These are phyloP conservation scores for Menidia menidia DNA, from an alignment of 2,797 vertebrate species.

Conservation along the genomic window DNA sequence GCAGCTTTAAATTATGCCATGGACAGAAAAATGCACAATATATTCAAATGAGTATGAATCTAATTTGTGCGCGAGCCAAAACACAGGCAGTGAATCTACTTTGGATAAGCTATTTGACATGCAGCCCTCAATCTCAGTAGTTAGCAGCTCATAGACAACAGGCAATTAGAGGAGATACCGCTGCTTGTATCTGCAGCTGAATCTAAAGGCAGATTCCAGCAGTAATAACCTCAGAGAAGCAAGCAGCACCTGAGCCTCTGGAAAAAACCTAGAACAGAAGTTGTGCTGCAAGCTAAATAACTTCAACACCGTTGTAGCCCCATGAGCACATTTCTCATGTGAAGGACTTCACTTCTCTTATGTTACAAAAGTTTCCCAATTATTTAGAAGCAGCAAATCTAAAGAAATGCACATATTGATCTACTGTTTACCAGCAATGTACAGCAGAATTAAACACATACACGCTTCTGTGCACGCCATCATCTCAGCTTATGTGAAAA, in stretches of 20 bases:
- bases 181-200: slow-evolving; percentile 52
- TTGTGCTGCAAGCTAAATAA: slow-evolving; percentile 39
- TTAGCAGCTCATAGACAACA: slow-evolving; percentile 62
- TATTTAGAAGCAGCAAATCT: not conserved
- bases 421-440: not conserved
- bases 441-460: not conserved
- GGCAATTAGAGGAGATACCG: slow-evolving; percentile 66
- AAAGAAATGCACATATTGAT: not conserved
- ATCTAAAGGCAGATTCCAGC: slow-evolving; percentile 53
- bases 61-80: slow-evolving; percentile 27
- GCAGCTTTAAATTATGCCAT: not conserved
- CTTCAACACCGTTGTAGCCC: not conserved
- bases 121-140: slow-evolving; percentile 55
- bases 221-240: slow-evolving; percentile 48
- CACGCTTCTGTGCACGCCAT: not conserved
- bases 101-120: slow-evolving; percentile 56
- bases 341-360: slow-evolving; percentile 7
- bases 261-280: slow-evolving; percentile 36
- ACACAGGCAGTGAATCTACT: slow-evolving; percentile 23
- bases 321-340: not conserved
- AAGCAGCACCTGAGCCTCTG: slow-evolving; percentile 47
- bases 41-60: slow-evolving; percentile 34
- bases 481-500: not conserved
- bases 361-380: slow-evolving; percentile 4
- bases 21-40: slow-evolving; percentile 19